Evolutionary conservation across 2,113 vertebrate genomes (phyloP), one percentile per base, ranked within the genome.

Genomic region (Rhinoderma darwinii): DNA sequence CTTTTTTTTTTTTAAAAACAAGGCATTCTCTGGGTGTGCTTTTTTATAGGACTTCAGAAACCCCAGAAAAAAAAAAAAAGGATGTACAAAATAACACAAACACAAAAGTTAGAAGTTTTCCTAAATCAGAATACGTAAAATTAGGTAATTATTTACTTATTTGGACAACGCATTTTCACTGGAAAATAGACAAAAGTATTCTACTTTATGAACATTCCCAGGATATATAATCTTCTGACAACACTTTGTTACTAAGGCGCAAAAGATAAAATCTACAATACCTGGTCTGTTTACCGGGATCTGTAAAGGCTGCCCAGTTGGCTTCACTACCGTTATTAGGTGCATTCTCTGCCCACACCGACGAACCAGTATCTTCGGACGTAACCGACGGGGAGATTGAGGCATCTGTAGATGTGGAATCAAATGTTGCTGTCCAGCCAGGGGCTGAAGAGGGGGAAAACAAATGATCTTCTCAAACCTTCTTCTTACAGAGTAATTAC

Each of bases 381-480:
- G 10, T 12, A 59, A 43, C 37, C 15, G 79, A 50, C 11, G 68
- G 78, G 22, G 50, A 61, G 3, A 86, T 61, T 0, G 10, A 80
- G 82, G 63, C 0, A 0, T 89, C 88, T 74, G 37, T 39, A 88
- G 90, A 90, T 82, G 89, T 88, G 68, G 89, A 43, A 51, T 90
- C 89, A 54, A 90, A 90, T 22, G 87, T 61, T 25, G 90, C 87
- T 4, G 79, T 91, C 91, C 90, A 91, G 79, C 68, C 56, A 0
- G 89, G 41, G 11, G 76, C 93, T 92, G 80, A 14, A 0, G 9
- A 41, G 22, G 3, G 25, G n/a, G 2, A 63, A 15, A 82, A 18
- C 4, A 73, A 41, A 2, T 47, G 17, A 75, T 25, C 7, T 11
- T 22, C 0, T 18, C 1, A 56, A 5, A 56, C 5, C 54, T 56